Conservation (phyloP, 2,888 invertebrate species). For the Metallyticus violacea region DNA sequence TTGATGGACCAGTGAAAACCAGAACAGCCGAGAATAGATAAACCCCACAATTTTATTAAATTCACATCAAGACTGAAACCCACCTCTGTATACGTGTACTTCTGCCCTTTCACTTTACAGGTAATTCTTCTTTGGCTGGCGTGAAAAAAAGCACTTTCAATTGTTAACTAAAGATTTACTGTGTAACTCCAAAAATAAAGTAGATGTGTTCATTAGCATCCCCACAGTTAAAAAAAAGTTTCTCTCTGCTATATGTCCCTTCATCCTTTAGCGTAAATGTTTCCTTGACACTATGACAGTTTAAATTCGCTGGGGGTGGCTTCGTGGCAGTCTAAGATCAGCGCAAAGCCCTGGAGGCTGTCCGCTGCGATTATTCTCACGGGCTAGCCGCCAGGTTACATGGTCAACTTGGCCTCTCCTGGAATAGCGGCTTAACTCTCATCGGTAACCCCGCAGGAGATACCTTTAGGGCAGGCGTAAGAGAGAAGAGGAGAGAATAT, state of each 20-base stretch:
- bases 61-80: too few relatives aligned
- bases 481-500: too few relatives aligned
- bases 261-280: not conserved
- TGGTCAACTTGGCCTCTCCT: not conserved
- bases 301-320: conserved; percentile 4
- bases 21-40: too few relatives aligned
- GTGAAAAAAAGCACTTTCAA: too few relatives aligned
- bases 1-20: too few relatives aligned
- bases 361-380: conserved; percentile 3
- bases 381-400: not conserved
- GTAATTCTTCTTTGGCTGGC: too few relatives aligned
- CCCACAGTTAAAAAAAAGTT: not conserved
- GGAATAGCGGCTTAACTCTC: conserved; percentile 1
- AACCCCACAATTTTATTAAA: too few relatives aligned
- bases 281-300: conserved; percentile 1
- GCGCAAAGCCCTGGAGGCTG: not conserved
- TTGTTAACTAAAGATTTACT: too few relatives aligned
- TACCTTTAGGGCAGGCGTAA: not conserved
- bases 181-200: not conserved
- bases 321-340: conserved; percentile 8
- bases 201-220: not conserved
- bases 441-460: not conserved
- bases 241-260: not conserved
- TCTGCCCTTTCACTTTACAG: too few relatives aligned
- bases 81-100: too few relatives aligned